A percentile compares a stretch with the other conserved stretches of the same genome.
These are phyloP conservation scores for Helobdella robusta DNA, from an alignment of 2,888 invertebrate species.

Conservation along the genomic window DNA sequence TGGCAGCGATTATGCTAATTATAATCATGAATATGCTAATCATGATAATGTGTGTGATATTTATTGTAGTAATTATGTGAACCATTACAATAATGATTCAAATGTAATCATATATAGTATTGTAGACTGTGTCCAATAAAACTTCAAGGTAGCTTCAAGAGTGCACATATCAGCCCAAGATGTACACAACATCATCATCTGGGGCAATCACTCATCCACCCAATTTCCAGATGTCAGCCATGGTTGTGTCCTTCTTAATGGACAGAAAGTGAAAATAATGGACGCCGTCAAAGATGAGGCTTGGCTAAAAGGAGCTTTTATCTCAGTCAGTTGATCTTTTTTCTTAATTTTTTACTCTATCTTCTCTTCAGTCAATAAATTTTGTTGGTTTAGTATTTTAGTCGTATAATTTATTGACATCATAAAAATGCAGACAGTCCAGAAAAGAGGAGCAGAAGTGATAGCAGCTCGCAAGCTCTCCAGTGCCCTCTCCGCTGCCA, in stretches of 20 bases:
- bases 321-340: constrained; percentile 53
- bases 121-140: no score
- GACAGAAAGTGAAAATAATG: constrained; percentile 51
- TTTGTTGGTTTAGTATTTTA: not conserved
- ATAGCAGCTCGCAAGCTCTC: constrained; percentile 95
- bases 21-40: no score
- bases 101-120: no score
- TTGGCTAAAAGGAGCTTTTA: constrained; percentile 72
- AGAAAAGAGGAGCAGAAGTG: constrained; percentile 92
- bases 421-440: constrained; percentile 62
- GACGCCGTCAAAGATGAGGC: constrained; percentile 67
- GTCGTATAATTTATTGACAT: constrained; percentile 1
- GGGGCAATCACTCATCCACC: constrained; percentile 98
- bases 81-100: no score
- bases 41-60: no score
- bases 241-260: constrained; percentile 44
- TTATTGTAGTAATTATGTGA: no score
- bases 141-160: constrained; percentile 49
- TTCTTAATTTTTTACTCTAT: not conserved
- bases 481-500: constrained; percentile 96
- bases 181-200: constrained; percentile 84
- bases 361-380: not conserved
- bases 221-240: constrained; percentile 84
- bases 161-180: constrained; percentile 53
- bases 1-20: no score